Evolutionary conservation across 2,888 invertebrate genomes (phyloP), one percentile per base, ranked within the genome.

Genomic region (Ochropacha duplaris): DNA sequence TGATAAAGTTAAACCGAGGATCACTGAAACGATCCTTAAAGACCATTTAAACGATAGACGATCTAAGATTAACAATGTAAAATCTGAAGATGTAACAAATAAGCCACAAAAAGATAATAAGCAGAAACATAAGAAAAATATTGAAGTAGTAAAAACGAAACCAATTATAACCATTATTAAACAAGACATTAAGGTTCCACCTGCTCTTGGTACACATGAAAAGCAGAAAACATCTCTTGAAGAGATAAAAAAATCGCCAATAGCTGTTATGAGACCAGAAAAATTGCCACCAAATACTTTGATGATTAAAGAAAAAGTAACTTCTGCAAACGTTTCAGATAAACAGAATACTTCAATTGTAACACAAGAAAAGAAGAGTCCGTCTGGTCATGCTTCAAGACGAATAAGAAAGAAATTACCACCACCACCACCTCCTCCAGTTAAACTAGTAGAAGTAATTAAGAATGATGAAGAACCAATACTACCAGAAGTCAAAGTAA

Each of bases 401-500:
- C 76, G 82, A 19, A 81, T 91, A 22, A 81, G 90, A 59, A 92
- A 91, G 70, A 91, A 87, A 63, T 69, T 92, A 54, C 92, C 92
- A 6, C 90, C 91, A 12, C 92, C 93, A 19, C 93, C 93, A 1
- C 90, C 92, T 28, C 92, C 93, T 14, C 87, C 86, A 4, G 61
- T 69, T 4, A 76, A 74, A 55, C 61, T 65, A 4, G 66, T 69
- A 56, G 72, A 76, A 56, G 54, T 68, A 24, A 52, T 56, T 49
- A 50, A 49, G 52, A 72, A 67, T 57, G 86, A 87, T 12, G 74
- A 78, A 44, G 82, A 80, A 64, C 85, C 90, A 55, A 89, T 94
- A 58, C 90, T 92, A 49, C 90, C 90, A 51, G 92, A 94, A 73
- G 91, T 94, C 0, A 94, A 94, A 77, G 87, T 92, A 54, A 94